Evolutionary conservation across 2,888 invertebrate genomes (phyloP), one percentile per base, ranked within the genome.

Genomic region (Tipula vernalis): DNA sequence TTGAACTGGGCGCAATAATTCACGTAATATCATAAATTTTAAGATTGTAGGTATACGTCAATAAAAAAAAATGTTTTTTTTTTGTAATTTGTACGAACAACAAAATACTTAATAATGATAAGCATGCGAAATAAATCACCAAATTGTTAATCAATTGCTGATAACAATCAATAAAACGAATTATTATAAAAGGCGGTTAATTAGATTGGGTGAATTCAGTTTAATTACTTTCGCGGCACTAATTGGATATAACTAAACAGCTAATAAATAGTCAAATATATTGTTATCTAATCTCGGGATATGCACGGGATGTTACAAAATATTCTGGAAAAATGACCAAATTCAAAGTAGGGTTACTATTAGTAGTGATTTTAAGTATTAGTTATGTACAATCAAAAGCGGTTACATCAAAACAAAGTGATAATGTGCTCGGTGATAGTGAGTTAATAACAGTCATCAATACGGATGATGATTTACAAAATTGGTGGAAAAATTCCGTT

Each of bases 401-500:
- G 71, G 71, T 71, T 28, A 10, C 4, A 18, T n/a, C 10, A 10
- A 71, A 71, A 18, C 28, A 18, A 18, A 71, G 71, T 71, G 71
- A 71, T 3, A 71, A 71, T 71, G 71, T 28, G 18, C 2, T 71
- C 0, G 28, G 3, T 71, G 28, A 12, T 1, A 28, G 28, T 71
- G 71, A 28, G 1, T 18, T 3, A 28, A 12, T 28, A 71, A 2
- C 3, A 12, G 3, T 10, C 3, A 28, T 4, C 28, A 28, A 71
- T 28, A 28, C 71, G 71, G 18, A 28, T 28, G 28, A 28, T 28
- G 71, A 71, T 51, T n/a, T 4, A n/a, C n/a, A n/a, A 41, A 41
- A 84, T 88, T 97, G 97, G 97, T 96, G 95, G 94, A 93, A 95
- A 89, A 94, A 94, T n/a, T 93, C 94, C 0, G 92, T 95, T 4